Conservation (phyloP, 2,113 vertebrate species). For the Datnioides undecimradiatus region DNA sequence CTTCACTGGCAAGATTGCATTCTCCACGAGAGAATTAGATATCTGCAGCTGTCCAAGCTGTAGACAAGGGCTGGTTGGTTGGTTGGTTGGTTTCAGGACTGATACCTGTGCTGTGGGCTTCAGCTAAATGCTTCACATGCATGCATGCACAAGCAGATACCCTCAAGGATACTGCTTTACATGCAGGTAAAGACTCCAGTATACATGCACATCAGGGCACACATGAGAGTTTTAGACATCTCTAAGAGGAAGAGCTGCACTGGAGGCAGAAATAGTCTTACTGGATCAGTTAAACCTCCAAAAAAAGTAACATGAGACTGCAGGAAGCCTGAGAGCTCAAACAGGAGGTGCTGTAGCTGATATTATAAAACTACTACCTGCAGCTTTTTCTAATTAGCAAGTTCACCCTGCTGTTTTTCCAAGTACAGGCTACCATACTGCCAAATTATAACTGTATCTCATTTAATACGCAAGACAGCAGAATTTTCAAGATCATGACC, state of each 20-base stretch:
- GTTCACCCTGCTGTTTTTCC: background rate
- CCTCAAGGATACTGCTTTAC: background rate
- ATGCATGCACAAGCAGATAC: background rate
- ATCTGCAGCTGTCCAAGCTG: constrained; percentile 9
- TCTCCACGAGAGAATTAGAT: constrained; percentile 10
- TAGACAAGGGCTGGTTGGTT: too few relatives aligned
- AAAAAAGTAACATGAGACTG: background rate
- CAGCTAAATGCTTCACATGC: background rate
- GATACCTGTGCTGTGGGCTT: background rate
- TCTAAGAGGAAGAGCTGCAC: background rate
- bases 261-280: background rate
- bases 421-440: background rate
- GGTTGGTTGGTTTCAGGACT: background rate
- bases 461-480: background rate
- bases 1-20: background rate
- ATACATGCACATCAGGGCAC: background rate
- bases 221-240: background rate
- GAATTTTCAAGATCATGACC: background rate
- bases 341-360: background rate
- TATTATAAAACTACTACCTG: background rate
- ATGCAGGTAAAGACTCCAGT: background rate
- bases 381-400: background rate
- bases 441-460: background rate
- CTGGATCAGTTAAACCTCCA: background rate
- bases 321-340: background rate